Evolutionary conservation across 2,113 vertebrate genomes (phyloP).

Genomic region (Rhombomys opimus): DNA sequence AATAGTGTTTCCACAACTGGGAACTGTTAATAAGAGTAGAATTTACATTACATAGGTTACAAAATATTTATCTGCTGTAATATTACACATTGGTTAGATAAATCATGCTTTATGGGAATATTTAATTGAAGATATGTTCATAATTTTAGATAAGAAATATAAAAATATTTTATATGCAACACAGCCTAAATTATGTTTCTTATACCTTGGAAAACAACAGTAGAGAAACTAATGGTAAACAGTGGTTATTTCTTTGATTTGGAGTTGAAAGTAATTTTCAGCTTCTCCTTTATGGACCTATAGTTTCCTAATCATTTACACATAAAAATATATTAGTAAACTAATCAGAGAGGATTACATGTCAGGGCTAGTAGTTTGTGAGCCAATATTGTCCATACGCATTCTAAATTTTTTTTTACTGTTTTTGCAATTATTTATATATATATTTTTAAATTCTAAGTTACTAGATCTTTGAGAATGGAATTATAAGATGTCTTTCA

Average conservation of each 20-base stretch:
- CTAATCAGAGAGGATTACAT: slow-evolving; percentile 27
- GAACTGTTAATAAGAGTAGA: neutral
- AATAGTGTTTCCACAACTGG: slow-evolving; percentile 1
- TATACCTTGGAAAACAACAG: neutral
- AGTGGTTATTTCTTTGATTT: neutral
- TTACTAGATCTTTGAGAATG: neutral
- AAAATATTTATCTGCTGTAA: slow-evolving; percentile 1
- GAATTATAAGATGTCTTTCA: slow-evolving; percentile 4
- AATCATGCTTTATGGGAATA: slow-evolving; percentile 23
- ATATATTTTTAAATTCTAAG: neutral
- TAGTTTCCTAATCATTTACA: slow-evolving; percentile 32
- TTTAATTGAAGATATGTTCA: neutral
- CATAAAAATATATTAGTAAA: slow-evolving; percentile 47
- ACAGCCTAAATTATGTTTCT: slow-evolving; percentile 7
- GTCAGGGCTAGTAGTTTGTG: slow-evolving; percentile 27
- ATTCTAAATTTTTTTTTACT: slow-evolving; percentile 51
- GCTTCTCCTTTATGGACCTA: slow-evolving; percentile 20
- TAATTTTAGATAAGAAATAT: slow-evolving; percentile 33
- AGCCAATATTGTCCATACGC: neutral
- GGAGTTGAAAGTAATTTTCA: slow-evolving; percentile 6
- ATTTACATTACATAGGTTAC: neutral
- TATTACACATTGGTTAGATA: slow-evolving; percentile 21
- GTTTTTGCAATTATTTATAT: slow-evolving; percentile 31
- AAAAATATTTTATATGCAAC: slow-evolving; percentile 35
- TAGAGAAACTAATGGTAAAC: neutral